These are phyloP conservation scores for Ceratotherium simum DNA, from an alignment of 2,113 vertebrate species.

Conservation along the genomic window DNA sequence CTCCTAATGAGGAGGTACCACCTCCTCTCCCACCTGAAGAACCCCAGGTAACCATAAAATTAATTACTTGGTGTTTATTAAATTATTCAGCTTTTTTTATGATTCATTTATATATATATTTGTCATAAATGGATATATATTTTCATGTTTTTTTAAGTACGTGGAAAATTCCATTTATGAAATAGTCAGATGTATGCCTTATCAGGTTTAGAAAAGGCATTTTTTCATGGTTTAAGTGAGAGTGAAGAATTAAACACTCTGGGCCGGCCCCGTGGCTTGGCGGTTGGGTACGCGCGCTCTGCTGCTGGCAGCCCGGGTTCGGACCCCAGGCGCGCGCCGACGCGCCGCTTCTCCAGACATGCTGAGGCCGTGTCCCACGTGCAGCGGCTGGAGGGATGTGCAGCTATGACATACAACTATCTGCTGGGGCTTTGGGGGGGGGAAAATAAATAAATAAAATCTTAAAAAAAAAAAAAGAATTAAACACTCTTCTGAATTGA, in stretches of 20 bases:
- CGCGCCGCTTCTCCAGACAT: too few species aligned
- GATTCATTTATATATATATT: not conserved
- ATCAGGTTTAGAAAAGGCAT: not conserved
- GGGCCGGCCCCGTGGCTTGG: too few species aligned
- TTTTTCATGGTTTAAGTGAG: constrained; percentile 32
- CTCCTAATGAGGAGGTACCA: constrained; percentile 91
- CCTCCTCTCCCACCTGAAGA: constrained; percentile 92
- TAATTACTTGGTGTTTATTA: constrained; percentile 32
- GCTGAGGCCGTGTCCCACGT: too few species aligned
- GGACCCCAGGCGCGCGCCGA: too few species aligned
- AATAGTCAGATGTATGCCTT: not conserved
- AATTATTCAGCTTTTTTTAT: not conserved
- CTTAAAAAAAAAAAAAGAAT: too few species aligned
- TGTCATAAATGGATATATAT: constrained; percentile 5
- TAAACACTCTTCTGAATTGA: constrained; percentile 15
- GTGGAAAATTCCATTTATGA: constrained; percentile 22
- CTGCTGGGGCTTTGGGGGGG: too few species aligned
- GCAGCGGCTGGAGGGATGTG: too few species aligned
- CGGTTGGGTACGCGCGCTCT: too few species aligned
- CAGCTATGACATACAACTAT: too few species aligned
- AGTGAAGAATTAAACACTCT: constrained; percentile 26
- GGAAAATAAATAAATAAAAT: too few species aligned
- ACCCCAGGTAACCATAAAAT: constrained; percentile 86
- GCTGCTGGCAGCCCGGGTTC: too few species aligned
- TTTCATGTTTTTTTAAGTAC: not conserved